Evolutionary conservation across 2,113 vertebrate species (phyloP), one percentile per base, ranked within the genome.

Genomic region (Gallinago paraguaiae): DNA sequence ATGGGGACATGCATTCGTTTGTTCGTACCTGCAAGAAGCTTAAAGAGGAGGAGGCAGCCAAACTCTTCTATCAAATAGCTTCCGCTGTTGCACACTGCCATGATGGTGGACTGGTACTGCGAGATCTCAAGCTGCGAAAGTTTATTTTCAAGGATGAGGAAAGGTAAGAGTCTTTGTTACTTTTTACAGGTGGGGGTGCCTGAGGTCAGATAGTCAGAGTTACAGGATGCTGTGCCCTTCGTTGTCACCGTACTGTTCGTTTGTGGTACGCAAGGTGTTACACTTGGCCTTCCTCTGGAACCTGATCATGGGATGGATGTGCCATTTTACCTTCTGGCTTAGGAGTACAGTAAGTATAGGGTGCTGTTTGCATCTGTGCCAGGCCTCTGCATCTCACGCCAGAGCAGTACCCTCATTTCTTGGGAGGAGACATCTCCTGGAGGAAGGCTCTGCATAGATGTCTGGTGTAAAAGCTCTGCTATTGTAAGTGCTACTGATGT

Each of bases 1-100:
- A 99, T 98, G 99, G 99, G 77, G 99, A 99, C 98, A 99, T 99
- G 99, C 99, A 99, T 97, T 99, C 99, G 1, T 99, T 99, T 54
- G 99, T 99, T 85, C 99, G 99, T 88, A 99, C 99, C 94, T 99
- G 99, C 98, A 99, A 99, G 98, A 99, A 99, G 98, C 98, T 99
- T 97, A 99, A 98, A 72, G 99, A 99, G 97, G 99, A 99, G 79
- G 99, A 99, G 94, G 99, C 99, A 48, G 99, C 99, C 96, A 98
- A 99, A 93, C 98, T 99, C 59, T 99, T 99, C 98, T 98, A 99
- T 97, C 99, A 99, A 98, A 99, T 99, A 96, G 99, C 98, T 81
- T 99, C 99, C 0, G 99, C 99, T 8, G 99, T 99, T 97, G 99
- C 99, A 79, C 99, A 99, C 96, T 99, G 99, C 98, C 99, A 99